Percentiles rank a stretch among this genome's conserved stretches.
Conservation (phyloP, 2,888 invertebrate species). For the Cryptocheilus praepositus region DNA sequence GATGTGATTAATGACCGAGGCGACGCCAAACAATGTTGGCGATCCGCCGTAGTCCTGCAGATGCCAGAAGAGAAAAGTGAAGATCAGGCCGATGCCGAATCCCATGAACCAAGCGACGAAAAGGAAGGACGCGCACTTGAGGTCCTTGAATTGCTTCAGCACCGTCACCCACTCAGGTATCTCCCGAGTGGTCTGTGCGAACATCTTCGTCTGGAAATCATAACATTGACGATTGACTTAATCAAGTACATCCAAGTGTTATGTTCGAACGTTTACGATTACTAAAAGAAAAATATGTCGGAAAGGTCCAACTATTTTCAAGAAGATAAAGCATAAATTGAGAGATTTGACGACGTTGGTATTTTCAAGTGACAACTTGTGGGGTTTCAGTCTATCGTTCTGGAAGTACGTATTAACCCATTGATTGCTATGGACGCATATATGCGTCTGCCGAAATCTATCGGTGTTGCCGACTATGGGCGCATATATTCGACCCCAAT, state of each 20-base stretch:
- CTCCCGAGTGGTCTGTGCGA: slow-evolving; percentile 92
- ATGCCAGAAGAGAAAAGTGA: slow-evolving; percentile 99
- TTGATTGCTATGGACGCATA: too few species aligned
- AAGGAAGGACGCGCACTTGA: slow-evolving; percentile 93
- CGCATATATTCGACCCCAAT: too few species aligned
- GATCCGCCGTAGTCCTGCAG: slow-evolving; percentile 96
- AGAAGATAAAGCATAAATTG: too few species aligned
- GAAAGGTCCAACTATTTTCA: background rate
- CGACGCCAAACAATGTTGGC: slow-evolving; percentile 97
- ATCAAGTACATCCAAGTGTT: too few species aligned
- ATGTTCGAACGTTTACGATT: too few species aligned
- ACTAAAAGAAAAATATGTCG: background rate
- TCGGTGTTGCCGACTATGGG: too few species aligned
- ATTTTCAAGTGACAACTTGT: too few species aligned
- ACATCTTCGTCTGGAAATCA: slow-evolving; percentile 84
- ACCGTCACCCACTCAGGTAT: slow-evolving; percentile 97
- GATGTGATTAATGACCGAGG: slow-evolving; percentile 98
- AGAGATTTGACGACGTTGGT: too few species aligned
- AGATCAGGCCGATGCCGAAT: slow-evolving; percentile 98
- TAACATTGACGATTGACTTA: background rate
- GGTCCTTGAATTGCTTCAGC: slow-evolving; percentile 90
- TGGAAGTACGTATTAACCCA: too few species aligned
- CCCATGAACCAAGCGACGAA: slow-evolving; percentile 99
- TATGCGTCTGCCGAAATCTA: too few species aligned
- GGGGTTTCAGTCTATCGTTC: too few species aligned